A percentile compares a stretch with the other conserved stretches of the same genome.
Evolutionary conservation across 2,888 invertebrate genomes (phyloP).

Genomic region (Heliconius ismenius): DNA sequence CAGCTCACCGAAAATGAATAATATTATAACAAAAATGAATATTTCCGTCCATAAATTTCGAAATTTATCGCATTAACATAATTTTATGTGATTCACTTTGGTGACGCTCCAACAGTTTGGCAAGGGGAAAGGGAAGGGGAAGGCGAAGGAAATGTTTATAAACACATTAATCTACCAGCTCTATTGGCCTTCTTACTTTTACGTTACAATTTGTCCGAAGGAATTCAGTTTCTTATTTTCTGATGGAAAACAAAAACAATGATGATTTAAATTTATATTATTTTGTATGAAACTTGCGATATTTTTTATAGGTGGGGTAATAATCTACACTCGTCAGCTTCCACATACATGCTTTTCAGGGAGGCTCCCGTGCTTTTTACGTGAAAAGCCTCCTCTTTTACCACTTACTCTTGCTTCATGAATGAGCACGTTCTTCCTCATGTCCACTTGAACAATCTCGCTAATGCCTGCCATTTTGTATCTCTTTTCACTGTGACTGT

Average conservation of each 20-base stretch:
- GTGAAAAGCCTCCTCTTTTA: no score
- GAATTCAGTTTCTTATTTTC: neutral
- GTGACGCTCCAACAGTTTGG: slow-evolving; percentile 33
- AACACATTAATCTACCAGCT: slow-evolving; percentile 21
- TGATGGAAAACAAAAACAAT: neutral
- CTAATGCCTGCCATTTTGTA: no score
- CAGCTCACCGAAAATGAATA: slow-evolving; percentile 26
- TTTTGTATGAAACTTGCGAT: neutral
- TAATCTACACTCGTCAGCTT: no score
- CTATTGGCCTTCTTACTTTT: neutral
- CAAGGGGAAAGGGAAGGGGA: neutral
- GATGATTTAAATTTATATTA: neutral
- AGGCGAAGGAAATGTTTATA: slow-evolving; percentile 30
- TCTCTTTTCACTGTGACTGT: no score
- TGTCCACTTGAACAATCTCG: no score
- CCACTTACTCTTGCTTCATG: no score
- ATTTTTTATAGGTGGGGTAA: neutral
- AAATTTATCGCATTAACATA: slow-evolving; percentile 37
- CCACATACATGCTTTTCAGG: no score
- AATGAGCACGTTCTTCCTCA: no score
- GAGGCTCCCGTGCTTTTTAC: no score
- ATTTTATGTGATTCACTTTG: slow-evolving; percentile 36
- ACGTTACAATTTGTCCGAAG: neutral
- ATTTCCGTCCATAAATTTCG: slow-evolving; percentile 33
- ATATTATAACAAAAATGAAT: slow-evolving; percentile 30